phyloP scores from a whole-genome alignment of 1,140 invertebrate species.

The Habropoda laboriosa region DNA sequence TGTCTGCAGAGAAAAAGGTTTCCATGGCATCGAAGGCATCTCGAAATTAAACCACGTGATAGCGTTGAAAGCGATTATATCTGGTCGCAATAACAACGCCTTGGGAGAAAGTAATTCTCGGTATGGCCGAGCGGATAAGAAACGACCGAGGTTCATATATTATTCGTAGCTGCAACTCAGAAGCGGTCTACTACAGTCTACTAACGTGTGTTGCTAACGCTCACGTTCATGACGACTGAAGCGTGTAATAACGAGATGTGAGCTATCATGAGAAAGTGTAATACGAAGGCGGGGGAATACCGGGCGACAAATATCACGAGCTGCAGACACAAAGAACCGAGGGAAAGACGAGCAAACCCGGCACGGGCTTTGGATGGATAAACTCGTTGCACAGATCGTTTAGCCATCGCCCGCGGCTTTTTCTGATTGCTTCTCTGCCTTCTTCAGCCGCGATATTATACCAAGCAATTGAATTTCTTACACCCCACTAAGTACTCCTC shows the following conservation, averaged over 20 bases:
- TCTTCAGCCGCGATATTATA: slow-evolving; percentile 63
- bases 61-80: neutral
- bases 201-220: slow-evolving; percentile 1
- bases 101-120: slow-evolving; percentile 25
- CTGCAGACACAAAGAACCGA: slow-evolving; percentile 39
- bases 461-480: slow-evolving; percentile 71
- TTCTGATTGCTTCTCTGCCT: slow-evolving; percentile 67
- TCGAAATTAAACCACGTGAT: slow-evolving; percentile 21
- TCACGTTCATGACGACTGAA: slow-evolving; percentile 29
- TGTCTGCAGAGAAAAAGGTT: neutral
- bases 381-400: slow-evolving; percentile 66
- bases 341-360: slow-evolving; percentile 26
- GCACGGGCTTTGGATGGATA: slow-evolving; percentile 55
- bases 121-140: slow-evolving; percentile 1
- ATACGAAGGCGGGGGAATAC: slow-evolving; percentile 21
- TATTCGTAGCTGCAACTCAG: neutral
- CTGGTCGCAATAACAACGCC: neutral
- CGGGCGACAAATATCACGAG: slow-evolving; percentile 57
- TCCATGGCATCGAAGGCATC: slow-evolving; percentile 4
- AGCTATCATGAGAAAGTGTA: slow-evolving; percentile 1
- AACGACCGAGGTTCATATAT: slow-evolving; percentile 1
- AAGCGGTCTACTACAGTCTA: neutral
- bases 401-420: slow-evolving; percentile 67
- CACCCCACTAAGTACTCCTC: slow-evolving; percentile 45
- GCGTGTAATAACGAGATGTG: slow-evolving; percentile 62